phyloP scores from a whole-genome alignment of 2,113 vertebrate species.

The Opisthocomus hoazin region DNA sequence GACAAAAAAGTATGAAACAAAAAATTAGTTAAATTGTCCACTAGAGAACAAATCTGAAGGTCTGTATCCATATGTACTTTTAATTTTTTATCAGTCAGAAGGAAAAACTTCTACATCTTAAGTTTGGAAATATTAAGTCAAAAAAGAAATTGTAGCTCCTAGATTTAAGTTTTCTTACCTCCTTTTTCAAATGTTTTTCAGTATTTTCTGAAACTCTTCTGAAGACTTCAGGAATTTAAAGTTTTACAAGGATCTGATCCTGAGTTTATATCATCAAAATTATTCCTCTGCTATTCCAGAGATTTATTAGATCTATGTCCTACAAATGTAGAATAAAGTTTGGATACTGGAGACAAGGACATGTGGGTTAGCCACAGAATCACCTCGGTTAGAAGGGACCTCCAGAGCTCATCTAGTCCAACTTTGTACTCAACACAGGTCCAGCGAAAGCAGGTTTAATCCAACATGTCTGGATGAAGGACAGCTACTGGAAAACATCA shows the following conservation, averaged over 20 bases:
- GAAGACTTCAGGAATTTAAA: background rate
- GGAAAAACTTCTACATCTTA: background rate
- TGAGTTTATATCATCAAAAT: background rate
- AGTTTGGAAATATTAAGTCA: background rate
- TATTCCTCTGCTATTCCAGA: background rate
- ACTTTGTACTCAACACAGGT: background rate
- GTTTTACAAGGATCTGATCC: background rate
- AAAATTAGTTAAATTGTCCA: background rate
- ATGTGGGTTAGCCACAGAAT: background rate
- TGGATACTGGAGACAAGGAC: background rate
- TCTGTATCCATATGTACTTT: background rate
- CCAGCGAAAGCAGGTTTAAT: background rate
- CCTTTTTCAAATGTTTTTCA: background rate
- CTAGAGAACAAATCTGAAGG: background rate
- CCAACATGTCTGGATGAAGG: background rate
- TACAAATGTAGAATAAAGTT: background rate
- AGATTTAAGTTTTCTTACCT: background rate
- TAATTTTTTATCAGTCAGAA: background rate
- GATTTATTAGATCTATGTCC: background rate
- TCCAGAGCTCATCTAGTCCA: background rate
- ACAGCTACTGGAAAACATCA: background rate
- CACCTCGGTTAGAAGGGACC: background rate
- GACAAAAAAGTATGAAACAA: background rate
- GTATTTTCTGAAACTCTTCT: background rate
- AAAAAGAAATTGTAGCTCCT: background rate